These are phyloP conservation scores for Ostrea denselamellosa DNA, from an alignment of 1,140 invertebrate genomes.

Conservation along the genomic window DNA sequence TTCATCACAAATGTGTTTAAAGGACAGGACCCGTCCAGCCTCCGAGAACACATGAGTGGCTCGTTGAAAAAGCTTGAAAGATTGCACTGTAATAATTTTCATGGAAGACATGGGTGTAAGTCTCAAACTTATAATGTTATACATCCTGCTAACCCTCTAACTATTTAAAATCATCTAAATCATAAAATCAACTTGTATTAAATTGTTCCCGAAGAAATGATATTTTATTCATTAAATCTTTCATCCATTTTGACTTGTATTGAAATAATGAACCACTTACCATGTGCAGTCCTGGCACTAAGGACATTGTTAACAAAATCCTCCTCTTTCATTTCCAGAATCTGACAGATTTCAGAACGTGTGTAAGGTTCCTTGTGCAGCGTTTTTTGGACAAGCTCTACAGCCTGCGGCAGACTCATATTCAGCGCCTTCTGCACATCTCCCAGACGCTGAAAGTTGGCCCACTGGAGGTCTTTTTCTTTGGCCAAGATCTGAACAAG, in stretches of 20 bases:
- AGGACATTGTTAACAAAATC: conserved; percentile 85
- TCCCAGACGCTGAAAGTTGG: conserved; percentile 82
- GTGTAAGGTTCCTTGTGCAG: conserved; percentile 87
- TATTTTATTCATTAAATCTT: no score
- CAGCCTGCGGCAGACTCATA: conserved; percentile 85
- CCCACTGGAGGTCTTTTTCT: conserved; percentile 83
- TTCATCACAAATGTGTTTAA: conserved; percentile 84
- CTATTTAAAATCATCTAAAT: not conserved
- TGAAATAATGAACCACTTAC: conserved; percentile 53
- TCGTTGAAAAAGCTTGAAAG: conserved; percentile 90
- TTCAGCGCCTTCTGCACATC: conserved; percentile 86
- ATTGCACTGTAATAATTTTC: conserved; percentile 66
- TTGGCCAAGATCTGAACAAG: conserved; percentile 85
- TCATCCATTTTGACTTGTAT: not conserved
- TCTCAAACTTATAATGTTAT: not conserved
- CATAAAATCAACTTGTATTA: no score
- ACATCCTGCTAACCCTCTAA: not conserved
- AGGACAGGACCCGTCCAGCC: conserved; percentile 87
- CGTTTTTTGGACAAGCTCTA: conserved; percentile 82
- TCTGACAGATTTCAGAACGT: conserved; percentile 86
- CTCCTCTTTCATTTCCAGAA: conserved; percentile 83
- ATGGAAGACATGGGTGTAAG: not conserved
- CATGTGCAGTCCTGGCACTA: conserved; percentile 84
- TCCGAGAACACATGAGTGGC: conserved; percentile 92
- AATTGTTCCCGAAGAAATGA: no score